Conservation (phyloP, 1,140 invertebrate species). For the Lysiphlebus fabarum region DNA sequence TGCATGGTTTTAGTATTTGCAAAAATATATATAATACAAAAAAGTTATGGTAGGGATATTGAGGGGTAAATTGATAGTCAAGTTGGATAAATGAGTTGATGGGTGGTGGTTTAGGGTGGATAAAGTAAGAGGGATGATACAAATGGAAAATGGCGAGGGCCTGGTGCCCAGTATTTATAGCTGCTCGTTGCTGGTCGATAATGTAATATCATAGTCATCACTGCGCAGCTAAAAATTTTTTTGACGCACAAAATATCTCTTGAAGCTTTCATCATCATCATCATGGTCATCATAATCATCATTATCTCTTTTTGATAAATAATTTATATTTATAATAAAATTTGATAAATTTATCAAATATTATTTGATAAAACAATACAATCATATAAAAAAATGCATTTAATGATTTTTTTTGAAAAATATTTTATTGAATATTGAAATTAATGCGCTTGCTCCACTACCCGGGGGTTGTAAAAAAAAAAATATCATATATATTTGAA, state of each 20-base stretch:
- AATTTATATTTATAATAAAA: too few species aligned
- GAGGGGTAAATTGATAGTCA: conserved; percentile 22
- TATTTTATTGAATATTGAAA: too few species aligned
- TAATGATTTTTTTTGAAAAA: too few species aligned
- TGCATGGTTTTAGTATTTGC: conserved; percentile 15
- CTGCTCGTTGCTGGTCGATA: conserved; percentile 47
- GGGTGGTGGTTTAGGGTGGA: conserved; percentile 13
- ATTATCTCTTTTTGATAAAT: too few species aligned
- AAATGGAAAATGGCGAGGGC: conserved; percentile 35
- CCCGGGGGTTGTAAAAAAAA: conserved; percentile 8
- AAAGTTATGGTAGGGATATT: not conserved
- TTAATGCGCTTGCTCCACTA: conserved; percentile 16
- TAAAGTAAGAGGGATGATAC: not conserved
- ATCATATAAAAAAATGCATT: too few species aligned
- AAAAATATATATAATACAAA: not conserved
- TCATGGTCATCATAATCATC: too few species aligned
- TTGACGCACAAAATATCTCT: conserved; percentile 10
- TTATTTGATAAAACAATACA: too few species aligned
- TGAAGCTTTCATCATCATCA: not conserved
- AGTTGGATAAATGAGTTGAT: conserved; percentile 17
- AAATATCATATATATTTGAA: too few species aligned
- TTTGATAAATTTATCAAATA: too few species aligned
- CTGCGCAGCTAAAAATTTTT: conserved; percentile 46
- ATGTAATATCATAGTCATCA: conserved; percentile 39
- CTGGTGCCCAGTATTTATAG: conserved; percentile 52